A percentile compares a stretch with the other conserved stretches of the same genome.
phyloP scores from a whole-genome alignment of 2,797 vertebrate species.

The Enteromius mattozi region DNA sequence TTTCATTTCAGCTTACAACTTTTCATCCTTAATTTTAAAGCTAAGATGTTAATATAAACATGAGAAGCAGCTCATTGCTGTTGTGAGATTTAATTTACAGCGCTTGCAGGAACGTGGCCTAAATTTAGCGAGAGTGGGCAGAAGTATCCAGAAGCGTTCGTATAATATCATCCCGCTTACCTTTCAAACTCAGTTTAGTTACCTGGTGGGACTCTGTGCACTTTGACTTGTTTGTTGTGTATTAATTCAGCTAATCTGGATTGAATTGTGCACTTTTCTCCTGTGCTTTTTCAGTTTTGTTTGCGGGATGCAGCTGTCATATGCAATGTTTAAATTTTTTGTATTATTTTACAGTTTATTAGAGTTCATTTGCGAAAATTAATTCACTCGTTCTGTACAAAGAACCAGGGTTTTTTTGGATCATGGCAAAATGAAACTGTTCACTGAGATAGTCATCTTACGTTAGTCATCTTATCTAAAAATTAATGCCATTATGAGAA shows the following conservation, averaged over 20 bases:
- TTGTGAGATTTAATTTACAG: background rate
- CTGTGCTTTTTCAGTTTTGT: background rate
- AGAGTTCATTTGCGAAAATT: background rate
- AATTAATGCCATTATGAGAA: constrained; percentile 70
- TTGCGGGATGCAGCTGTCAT: background rate
- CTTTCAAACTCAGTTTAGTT: background rate
- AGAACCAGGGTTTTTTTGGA: background rate
- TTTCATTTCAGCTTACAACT: background rate
- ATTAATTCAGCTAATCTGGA: background rate
- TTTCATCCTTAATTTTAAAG: background rate
- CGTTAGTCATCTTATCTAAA: constrained; percentile 64
- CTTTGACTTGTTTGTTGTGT: constrained; percentile 4
- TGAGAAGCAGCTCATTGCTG: background rate
- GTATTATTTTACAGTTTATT: background rate
- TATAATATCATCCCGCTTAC: background rate
- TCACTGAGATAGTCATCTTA: constrained; percentile 64
- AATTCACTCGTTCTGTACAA: background rate
- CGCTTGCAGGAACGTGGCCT: background rate
- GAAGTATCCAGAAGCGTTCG: background rate
- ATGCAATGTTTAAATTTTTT: background rate
- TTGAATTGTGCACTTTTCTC: background rate
- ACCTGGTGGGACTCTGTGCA: background rate
- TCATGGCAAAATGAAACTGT: constrained; percentile 27
- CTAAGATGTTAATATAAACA: background rate
- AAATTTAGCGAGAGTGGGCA: background rate